Conservation (phyloP, 2,888 invertebrate genomes). For the Micropterix aruncella region DNA sequence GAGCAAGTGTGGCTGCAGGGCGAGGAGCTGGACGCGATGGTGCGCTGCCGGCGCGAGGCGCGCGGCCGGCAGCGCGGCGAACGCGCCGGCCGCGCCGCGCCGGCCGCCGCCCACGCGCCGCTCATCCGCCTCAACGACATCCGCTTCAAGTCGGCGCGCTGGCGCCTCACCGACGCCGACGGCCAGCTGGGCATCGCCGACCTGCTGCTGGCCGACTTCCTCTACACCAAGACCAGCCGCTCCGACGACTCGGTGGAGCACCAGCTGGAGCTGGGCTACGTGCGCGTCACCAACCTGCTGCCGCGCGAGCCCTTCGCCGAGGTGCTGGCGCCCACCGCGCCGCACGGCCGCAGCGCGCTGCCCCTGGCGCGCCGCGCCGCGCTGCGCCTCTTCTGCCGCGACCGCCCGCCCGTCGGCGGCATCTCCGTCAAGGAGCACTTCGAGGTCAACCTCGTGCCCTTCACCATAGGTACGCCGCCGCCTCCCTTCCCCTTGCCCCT, state of each 20-base stretch:
- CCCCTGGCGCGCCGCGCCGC: constrained; percentile 88
- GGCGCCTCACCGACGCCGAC: constrained; percentile 95
- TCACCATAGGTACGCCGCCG: constrained; percentile 69
- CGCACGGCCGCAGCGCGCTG: constrained; percentile 69
- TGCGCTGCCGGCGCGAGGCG: constrained; percentile 79
- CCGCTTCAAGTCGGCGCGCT: constrained; percentile 96
- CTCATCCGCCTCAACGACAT: constrained; percentile 84
- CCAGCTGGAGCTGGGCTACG: constrained; percentile 88
- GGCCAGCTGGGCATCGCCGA: constrained; percentile 97
- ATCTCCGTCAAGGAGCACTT: constrained; percentile 98
- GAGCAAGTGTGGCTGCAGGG: constrained; percentile 75
- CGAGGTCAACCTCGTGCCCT: constrained; percentile 93
- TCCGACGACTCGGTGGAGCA: constrained; percentile 97
- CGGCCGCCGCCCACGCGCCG: constrained; percentile 59
- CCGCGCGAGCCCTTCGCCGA: constrained; percentile 92
- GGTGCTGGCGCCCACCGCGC: constrained; percentile 33
- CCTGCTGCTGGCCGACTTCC: constrained; percentile 86
- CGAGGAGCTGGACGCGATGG: constrained; percentile 90
- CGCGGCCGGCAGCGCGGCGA: constrained; percentile 21
- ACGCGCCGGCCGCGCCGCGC: constrained; percentile 35
- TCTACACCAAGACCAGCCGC: constrained; percentile 93
- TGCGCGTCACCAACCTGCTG: constrained; percentile 87
- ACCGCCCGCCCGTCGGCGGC: constrained; percentile 95
- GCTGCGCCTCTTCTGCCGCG: constrained; percentile 86
- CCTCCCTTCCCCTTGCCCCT: too few species aligned